Evolutionary conservation across 2,797 vertebrate genomes (phyloP).

Genomic region (Myotis daubentonii): DNA sequence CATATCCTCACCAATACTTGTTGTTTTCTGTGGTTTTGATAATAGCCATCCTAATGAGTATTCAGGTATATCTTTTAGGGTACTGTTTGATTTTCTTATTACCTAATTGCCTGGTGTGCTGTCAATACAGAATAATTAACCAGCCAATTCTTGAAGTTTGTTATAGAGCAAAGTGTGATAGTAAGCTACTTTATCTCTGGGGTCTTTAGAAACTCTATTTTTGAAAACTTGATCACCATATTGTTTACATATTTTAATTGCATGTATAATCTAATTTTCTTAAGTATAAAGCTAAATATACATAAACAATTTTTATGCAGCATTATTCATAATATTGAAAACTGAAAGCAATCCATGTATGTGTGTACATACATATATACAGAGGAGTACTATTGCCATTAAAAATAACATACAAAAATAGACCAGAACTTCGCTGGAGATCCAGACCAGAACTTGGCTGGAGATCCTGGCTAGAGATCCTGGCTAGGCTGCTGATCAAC

Average conservation of each 20-base stretch:
- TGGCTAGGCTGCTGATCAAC: no score
- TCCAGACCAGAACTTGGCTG: no score
- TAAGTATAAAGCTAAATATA: not conserved
- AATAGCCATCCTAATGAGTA: not conserved
- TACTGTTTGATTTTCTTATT: slow-evolving; percentile 37
- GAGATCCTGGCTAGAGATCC: no score
- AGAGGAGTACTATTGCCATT: not conserved
- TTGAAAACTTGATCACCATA: not conserved
- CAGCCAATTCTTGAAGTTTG: not conserved
- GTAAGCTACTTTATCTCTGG: not conserved
- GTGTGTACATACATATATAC: not conserved
- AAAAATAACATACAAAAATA: not conserved
- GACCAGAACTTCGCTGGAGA: no score
- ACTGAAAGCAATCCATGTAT: not conserved
- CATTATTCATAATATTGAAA: slow-evolving; percentile 44
- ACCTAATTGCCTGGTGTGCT: not conserved
- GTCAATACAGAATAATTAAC: slow-evolving; percentile 43
- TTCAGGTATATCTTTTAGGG: not conserved
- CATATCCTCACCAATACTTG: not conserved
- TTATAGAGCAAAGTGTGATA: not conserved
- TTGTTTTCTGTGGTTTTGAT: slow-evolving; percentile 35
- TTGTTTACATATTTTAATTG: slow-evolving; percentile 26
- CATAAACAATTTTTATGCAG: not conserved
- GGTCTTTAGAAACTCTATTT: not conserved
- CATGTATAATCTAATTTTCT: slow-evolving; percentile 12